phyloP scores from a whole-genome alignment of 2,113 vertebrate species.

The Salvelinus alpinus region DNA sequence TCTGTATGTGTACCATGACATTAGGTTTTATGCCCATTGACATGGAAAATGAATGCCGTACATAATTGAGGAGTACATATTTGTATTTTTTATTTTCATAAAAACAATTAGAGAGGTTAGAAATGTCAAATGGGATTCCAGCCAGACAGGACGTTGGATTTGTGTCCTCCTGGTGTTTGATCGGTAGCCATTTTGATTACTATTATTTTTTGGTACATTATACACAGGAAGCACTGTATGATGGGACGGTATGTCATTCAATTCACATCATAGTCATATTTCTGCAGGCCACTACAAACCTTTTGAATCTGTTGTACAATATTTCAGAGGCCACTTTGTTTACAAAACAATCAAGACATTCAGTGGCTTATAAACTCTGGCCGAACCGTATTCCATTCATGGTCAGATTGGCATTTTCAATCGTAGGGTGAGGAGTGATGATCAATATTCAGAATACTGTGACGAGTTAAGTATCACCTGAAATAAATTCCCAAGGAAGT shows the following conservation, averaged over 20 bases:
- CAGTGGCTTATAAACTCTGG: constrained; percentile 50
- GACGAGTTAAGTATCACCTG: constrained; percentile 71
- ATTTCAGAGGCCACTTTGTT: constrained; percentile 9
- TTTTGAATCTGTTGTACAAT: not conserved
- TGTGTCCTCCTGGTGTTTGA: constrained; percentile 61
- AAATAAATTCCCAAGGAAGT: constrained; percentile 81
- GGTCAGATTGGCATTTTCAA: constrained; percentile 26
- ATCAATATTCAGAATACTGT: constrained; percentile 20
- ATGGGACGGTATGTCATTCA: not conserved
- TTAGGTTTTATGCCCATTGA: not conserved
- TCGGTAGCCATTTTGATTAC: constrained; percentile 40
- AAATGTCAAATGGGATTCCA: constrained; percentile 45
- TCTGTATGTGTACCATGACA: constrained; percentile 73
- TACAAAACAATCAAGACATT: constrained; percentile 24
- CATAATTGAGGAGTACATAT: not conserved
- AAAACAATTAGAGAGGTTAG: constrained; percentile 56
- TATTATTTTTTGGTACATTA: constrained; percentile 59
- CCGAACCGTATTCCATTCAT: constrained; percentile 26
- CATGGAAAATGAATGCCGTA: not conserved
- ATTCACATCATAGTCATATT: constrained; percentile 15
- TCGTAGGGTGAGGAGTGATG: constrained; percentile 22
- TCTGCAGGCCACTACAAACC: not conserved
- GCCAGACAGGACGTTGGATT: constrained; percentile 53
- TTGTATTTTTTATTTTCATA: constrained; percentile 45
- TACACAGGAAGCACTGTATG: constrained; percentile 37